Evolutionary conservation across 2,797 vertebrate genomes (phyloP).

Genomic region (Muraenolepis orangiensis): DNA sequence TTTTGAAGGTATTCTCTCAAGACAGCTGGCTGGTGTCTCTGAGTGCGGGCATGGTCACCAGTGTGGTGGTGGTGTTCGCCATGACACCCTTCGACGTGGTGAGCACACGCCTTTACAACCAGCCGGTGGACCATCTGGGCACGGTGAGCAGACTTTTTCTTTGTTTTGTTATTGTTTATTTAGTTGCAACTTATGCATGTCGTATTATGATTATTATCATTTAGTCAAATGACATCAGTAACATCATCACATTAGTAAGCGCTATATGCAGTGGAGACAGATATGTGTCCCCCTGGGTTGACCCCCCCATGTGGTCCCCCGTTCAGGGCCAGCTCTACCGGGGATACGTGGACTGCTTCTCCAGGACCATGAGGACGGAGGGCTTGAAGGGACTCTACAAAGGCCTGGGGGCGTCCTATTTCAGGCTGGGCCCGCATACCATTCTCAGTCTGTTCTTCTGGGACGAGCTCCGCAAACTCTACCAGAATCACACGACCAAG

Average conservation of each 20-base stretch:
- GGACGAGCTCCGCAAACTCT: conserved; percentile 73
- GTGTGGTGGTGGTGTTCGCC: conserved; percentile 74
- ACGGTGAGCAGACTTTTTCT: conserved; percentile 64
- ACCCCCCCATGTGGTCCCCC: background rate
- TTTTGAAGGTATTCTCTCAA: conserved; percentile 72
- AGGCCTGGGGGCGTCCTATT: conserved; percentile 79
- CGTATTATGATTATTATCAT: background rate
- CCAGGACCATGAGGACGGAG: conserved; percentile 73
- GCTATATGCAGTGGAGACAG: background rate
- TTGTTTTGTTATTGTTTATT: background rate
- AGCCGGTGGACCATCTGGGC: conserved; percentile 73
- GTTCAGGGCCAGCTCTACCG: conserved; percentile 72
- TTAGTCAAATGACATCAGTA: background rate
- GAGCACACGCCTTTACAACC: conserved; percentile 84
- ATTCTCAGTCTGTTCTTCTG: conserved; percentile 80
- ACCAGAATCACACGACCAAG: conserved; percentile 41
- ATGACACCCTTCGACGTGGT: conserved; percentile 84
- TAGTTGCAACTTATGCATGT: too few species aligned
- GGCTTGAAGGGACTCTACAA: conserved; percentile 77
- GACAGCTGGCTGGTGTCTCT: conserved; percentile 75
- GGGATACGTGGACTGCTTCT: conserved; percentile 74
- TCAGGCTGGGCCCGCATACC: conserved; percentile 79
- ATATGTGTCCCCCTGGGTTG: background rate
- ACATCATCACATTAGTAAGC: too few species aligned
- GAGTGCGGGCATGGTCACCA: conserved; percentile 77